Evolutionary conservation across 2,888 invertebrate genomes (phyloP).

Genomic region (Stegophylla sp.): DNA sequence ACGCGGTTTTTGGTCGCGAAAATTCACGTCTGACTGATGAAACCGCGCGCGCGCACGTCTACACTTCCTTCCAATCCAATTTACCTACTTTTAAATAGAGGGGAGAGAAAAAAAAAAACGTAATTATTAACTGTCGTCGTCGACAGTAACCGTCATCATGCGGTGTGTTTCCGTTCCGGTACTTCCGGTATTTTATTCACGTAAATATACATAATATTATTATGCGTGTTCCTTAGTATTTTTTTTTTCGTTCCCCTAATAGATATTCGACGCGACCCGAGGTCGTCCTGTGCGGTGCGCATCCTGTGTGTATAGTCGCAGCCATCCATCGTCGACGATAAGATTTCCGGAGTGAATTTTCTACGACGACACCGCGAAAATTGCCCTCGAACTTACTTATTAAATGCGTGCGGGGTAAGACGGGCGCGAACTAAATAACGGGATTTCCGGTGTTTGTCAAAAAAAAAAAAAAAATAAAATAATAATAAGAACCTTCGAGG

Average conservation of each 20-base stretch:
- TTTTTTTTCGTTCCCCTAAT: constrained; percentile 18
- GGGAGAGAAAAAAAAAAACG: neutral
- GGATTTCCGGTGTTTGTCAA: constrained; percentile 53
- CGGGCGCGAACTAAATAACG: constrained; percentile 24
- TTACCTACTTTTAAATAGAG: neutral
- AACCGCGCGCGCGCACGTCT: neutral
- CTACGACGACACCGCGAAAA: constrained; percentile 24
- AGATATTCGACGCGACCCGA: constrained; percentile 27
- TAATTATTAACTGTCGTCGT: neutral
- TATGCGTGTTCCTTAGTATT: neutral
- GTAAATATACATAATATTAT: constrained; percentile 8
- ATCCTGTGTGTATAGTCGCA: constrained; percentile 16
- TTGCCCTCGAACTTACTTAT: constrained; percentile 37
- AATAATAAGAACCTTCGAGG: constrained; percentile 24
- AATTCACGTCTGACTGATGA: neutral
- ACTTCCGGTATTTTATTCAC: constrained; percentile 36
- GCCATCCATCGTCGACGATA: neutral
- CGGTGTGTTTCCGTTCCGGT: constrained; percentile 9
- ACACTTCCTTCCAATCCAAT: neutral
- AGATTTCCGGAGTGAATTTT: constrained; percentile 32
- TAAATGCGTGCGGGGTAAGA: neutral
- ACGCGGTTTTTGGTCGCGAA: neutral
- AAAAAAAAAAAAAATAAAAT: no score
- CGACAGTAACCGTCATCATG: neutral
- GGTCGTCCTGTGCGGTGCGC: constrained; percentile 2